Base-by-base conservation (phyloP, 1,140 invertebrate species). In the Orius laevigatus region DNA sequence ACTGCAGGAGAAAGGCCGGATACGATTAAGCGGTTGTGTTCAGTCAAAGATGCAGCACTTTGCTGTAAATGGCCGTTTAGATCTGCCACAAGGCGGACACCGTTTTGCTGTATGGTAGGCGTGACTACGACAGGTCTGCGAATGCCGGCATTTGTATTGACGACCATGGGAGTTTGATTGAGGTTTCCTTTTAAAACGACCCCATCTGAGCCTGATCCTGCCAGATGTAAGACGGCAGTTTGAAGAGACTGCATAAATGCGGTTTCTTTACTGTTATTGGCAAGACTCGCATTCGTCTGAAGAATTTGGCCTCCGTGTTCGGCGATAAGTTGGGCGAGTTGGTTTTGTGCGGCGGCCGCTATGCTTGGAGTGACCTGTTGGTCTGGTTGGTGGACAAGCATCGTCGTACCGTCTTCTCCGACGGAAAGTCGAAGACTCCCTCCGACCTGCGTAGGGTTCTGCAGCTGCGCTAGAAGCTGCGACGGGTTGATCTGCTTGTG, bases 321-420 rank as follows among this genome's bases (percentile, higher is more conserved):
- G 10, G 59, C 57, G 14, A 60, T 51, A 10, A 60, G 51, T 39
- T 60, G 57, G 12, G 59, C 57, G 12, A 60, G 36, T 46, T 60
- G 59, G 34, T 51, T 54, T 46, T 59, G 59, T 19, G 59, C 59
- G 32, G 57, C 54, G 15, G 57, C 57, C 8, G 59, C 59, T n/a
- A 60, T 54, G 53, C 57, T 60, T 5, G 57, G 53, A 11, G 55
- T 56, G 18, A 58, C 58, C 34, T 45, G 20, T 34, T 50, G 49
- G 18, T 52, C 39, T 32, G 42, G 64, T 46, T 68, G 69, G 52
- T 70, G 69, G 6, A 71, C 57, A 14, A 70, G 61, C 44, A 71
- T 61, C 38, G 65, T 63, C 39, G 65, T 63, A 3, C 69, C 69
- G 54, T 70, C 68, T 56, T 71, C 69, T 10, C 66, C 66, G 16